Percentiles rank a stretch among this genome's conserved stretches.
Evolutionary conservation across 1,140 invertebrate genomes (phyloP).

Genomic region (Steinernema feltiae): DNA sequence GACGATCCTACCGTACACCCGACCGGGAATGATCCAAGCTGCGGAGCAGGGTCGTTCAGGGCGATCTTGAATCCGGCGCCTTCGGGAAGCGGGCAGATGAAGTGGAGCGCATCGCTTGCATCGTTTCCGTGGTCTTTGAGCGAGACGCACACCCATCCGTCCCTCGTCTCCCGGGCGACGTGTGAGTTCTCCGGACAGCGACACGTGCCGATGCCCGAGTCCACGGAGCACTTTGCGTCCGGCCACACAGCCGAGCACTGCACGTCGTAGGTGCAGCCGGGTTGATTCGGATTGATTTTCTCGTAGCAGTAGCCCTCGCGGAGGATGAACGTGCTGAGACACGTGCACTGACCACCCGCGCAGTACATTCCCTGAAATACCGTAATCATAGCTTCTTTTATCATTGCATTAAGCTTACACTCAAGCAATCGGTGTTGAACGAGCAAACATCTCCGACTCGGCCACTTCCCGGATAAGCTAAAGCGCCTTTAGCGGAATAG

Average conservation of each 20-base stretch:
- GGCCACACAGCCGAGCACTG: constrained; percentile 38
- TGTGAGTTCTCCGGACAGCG: constrained; percentile 36
- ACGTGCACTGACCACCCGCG: constrained; percentile 28
- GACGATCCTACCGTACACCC: constrained; percentile 31
- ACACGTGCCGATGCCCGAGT: constrained; percentile 30
- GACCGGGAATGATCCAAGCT: constrained; percentile 26
- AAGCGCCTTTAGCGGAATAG: not conserved
- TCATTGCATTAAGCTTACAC: constrained; percentile 23
- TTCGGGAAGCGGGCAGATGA: constrained; percentile 37
- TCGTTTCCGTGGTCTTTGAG: constrained; percentile 21
- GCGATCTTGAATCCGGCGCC: constrained; percentile 39
- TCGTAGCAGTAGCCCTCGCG: constrained; percentile 37
- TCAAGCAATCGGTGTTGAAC: constrained; percentile 37
- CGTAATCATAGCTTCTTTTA: not conserved
- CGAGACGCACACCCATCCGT: constrained; percentile 39
- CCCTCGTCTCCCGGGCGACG: constrained; percentile 32
- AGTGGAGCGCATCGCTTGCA: constrained; percentile 27
- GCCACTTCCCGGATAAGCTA: constrained; percentile 23
- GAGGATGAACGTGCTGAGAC: constrained; percentile 32
- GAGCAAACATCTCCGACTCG: constrained; percentile 34
- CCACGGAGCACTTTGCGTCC: constrained; percentile 33
- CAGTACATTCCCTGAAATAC: constrained; percentile 38
- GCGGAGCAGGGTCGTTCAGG: constrained; percentile 28
- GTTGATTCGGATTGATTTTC: constrained; percentile 38
- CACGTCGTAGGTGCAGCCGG: constrained; percentile 34